Conservation (phyloP, 2,797 vertebrate genomes). For the Pantherophis alleghaniensis region DNA sequence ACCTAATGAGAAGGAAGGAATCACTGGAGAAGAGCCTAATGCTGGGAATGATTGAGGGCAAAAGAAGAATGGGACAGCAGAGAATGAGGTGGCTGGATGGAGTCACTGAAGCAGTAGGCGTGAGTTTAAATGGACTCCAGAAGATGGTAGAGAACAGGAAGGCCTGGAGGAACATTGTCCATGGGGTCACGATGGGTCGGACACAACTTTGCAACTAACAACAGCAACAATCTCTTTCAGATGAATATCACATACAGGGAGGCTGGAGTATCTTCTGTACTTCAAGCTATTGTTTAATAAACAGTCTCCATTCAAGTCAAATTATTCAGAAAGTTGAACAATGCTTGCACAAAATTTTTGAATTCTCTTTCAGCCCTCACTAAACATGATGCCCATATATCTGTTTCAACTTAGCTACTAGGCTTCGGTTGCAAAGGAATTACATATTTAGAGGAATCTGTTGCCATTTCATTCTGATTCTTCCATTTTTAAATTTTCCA, state of each 20-base stretch:
- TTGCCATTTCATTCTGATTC: background rate
- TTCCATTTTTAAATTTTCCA: background rate
- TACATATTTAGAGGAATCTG: background rate
- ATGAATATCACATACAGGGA: background rate
- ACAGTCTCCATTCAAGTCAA: background rate
- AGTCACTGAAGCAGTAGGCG: too few relatives aligned
- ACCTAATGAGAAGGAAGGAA: too few relatives aligned
- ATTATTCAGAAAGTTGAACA: background rate
- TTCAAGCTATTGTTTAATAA: background rate
- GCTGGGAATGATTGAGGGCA: too few relatives aligned
- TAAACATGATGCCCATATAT: background rate
- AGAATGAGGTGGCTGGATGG: too few relatives aligned
- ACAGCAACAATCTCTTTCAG: background rate
- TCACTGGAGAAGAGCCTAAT: too few relatives aligned
- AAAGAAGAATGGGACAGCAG: too few relatives aligned
- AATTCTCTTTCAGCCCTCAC: background rate
- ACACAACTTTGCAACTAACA: too few relatives aligned
- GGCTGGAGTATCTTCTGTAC: background rate
- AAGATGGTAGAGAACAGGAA: too few relatives aligned
- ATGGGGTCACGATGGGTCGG: too few relatives aligned
- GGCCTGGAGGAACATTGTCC: too few relatives aligned
- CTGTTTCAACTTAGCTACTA: background rate
- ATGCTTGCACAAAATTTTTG: background rate
- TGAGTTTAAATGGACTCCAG: too few relatives aligned
- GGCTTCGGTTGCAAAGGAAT: background rate